Evolutionary conservation across 92 coral and sea anemone genomes (phyloP).

Genomic region (Umimayanthus kanabou): DNA sequence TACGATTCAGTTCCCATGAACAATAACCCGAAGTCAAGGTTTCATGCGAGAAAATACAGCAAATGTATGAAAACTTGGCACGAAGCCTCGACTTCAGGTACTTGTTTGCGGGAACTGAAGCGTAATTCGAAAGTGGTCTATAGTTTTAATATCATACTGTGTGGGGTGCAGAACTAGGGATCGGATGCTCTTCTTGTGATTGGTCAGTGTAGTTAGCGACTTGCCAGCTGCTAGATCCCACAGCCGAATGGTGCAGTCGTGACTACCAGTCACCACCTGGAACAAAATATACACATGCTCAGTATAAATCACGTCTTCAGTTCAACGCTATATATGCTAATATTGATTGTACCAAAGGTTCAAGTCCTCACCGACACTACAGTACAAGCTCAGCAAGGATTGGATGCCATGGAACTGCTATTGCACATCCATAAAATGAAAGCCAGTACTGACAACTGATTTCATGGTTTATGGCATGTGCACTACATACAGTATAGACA

Average conservation of each 20-base stretch:
- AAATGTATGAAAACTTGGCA: too few species aligned
- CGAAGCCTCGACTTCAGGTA: too few species aligned
- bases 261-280: constrained; percentile 96
- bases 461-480: constrained; percentile 1
- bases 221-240: constrained; percentile 99
- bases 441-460: not conserved
- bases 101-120: too few species aligned
- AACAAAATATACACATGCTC: not conserved
- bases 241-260: constrained; percentile 92
- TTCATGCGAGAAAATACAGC: too few species aligned
- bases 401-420: constrained; percentile 34
- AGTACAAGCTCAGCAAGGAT: constrained; percentile 10
- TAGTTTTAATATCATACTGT: constrained; percentile 63
- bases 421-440: constrained; percentile 24
- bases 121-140: too few species aligned
- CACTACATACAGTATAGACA: not conserved
- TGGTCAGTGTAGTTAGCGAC: constrained; percentile 85
- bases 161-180: constrained; percentile 89
- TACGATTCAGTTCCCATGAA: too few species aligned
- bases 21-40: too few species aligned
- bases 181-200: constrained; percentile 96
- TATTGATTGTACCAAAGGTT: constrained; percentile 32
- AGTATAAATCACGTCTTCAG: not conserved
- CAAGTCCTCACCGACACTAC: constrained; percentile 33
- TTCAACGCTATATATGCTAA: too few species aligned